Evolutionary conservation across 92 coral and sea anemone species (phyloP).

Genomic region (Ricordea florida): DNA sequence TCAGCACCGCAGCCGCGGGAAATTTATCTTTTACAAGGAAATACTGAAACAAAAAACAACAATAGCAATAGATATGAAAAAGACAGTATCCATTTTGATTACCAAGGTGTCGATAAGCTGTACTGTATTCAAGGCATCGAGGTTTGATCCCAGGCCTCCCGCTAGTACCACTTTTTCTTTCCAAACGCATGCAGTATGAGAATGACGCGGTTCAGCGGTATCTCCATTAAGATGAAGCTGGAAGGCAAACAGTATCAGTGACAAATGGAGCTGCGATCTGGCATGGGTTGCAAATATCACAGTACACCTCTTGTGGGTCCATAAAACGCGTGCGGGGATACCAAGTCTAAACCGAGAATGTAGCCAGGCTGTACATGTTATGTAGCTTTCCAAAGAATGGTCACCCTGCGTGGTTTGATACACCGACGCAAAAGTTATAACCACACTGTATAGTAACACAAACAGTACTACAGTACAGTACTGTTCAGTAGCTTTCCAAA

Average conservation of each 20-base stretch:
- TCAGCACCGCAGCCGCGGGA: no score
- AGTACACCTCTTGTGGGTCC: no score
- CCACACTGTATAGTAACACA: no score
- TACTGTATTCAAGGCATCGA: constrained; percentile 44
- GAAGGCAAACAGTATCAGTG: not conserved
- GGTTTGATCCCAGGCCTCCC: constrained; percentile 71
- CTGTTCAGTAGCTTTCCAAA: no score
- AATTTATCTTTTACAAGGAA: no score
- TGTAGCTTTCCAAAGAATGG: no score
- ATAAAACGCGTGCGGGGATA: no score
- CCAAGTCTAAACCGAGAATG: no score
- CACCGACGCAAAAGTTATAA: no score
- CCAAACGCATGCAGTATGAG: constrained; percentile 80
- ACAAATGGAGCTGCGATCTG: not conserved
- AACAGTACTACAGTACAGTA: no score
- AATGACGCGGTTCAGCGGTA: constrained; percentile 65
- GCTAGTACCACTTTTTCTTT: constrained; percentile 43
- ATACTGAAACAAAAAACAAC: not conserved
- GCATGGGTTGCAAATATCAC: not conserved
- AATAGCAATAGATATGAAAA: not conserved
- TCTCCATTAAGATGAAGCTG: constrained; percentile 61
- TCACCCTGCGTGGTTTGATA: no score
- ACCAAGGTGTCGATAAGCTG: constrained; percentile 68
- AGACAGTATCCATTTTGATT: not conserved
- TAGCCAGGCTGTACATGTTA: no score